A percentile compares a stretch with the other conserved stretches of the same genome.
Evolutionary conservation across 2,888 invertebrate species (phyloP).

Genomic region (Aelia acuminata): DNA sequence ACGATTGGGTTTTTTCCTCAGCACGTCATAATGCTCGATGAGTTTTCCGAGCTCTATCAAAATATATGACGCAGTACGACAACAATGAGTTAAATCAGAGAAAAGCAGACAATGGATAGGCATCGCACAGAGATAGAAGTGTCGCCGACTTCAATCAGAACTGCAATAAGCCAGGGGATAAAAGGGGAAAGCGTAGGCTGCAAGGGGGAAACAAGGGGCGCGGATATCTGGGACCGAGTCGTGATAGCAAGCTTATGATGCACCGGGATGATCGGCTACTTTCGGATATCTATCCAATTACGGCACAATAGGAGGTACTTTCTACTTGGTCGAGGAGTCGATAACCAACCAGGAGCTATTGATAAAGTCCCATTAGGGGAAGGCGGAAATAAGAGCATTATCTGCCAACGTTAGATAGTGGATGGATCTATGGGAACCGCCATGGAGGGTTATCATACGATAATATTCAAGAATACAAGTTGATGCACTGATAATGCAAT

Average conservation of each 20-base stretch:
- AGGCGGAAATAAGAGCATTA: slow-evolving; percentile 3
- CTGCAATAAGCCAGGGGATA: neutral
- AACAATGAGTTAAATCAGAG: neutral
- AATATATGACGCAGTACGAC: too few species aligned
- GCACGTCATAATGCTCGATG: too few species aligned
- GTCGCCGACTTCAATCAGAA: neutral
- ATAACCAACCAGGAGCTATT: neutral
- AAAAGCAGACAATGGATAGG: neutral
- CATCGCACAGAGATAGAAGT: neutral
- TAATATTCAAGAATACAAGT: neutral
- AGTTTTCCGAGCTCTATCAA: too few species aligned
- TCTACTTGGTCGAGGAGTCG: neutral
- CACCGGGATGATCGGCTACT: neutral
- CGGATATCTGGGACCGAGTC: neutral
- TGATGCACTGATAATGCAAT: neutral
- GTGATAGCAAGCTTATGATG: neutral
- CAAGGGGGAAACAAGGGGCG: neutral
- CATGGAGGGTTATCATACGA: neutral
- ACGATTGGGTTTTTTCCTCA: too few species aligned
- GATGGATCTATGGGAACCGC: neutral
- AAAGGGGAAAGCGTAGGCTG: neutral
- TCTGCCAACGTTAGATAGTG: neutral
- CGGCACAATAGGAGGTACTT: neutral
- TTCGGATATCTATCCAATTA: neutral
- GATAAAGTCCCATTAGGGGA: slow-evolving; percentile 4